Base-by-base conservation (phyloP, 2,888 invertebrate species). In the Ligdia adustata region DNA sequence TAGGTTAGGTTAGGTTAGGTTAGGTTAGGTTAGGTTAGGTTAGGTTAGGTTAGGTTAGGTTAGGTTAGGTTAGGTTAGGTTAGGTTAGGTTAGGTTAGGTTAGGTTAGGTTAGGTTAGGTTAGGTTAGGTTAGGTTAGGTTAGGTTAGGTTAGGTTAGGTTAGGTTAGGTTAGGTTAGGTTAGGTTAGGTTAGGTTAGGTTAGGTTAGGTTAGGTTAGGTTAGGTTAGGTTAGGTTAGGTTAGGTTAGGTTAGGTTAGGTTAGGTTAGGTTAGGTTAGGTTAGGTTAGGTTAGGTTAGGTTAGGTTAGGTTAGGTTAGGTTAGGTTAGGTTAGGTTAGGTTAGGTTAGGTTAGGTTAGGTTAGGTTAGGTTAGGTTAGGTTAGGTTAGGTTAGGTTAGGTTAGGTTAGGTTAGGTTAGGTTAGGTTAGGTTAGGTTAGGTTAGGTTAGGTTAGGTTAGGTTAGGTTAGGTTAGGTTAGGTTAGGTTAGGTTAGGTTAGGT, bases 181-280 rank as follows among this genome's bases (percentile, higher is more conserved):
- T n/a, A n/a, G n/a, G n/a, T n/a, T n/a, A n/a, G 29, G 29, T 33
- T 33, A 33, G 33, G 33, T 33, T 33, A 33, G 33, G 33, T 33
- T 33, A 33, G 33, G 33, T 33, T 33, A 33, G 33, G 33, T 33
- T 33, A 33, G 33, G 33, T 33, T 33, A 33, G 33, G 33, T 33
- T 33, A 33, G 33, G 33, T 33, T 33, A 33, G 33, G 33, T 33
- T 33, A 33, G 33, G 33, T 33, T 33, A 33, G 33, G 33, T 33
- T 33, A 33, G 33, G 33, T 33, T 33, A 33, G 33, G 33, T 33
- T 33, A 33, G 33, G 33, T 33, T 33, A 33, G 33, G 33, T 33
- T 33, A 33, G 33, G 33, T 33, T 33, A 33, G 33, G 33, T 33
- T 33, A 33, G 33, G 33, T 33, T 33, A 33, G 33, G 33, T 33